Base-by-base conservation (phyloP, 30 jellyfish, hydroid and myxozoan genomes). In the Pseudorhiza aurosa region DNA sequence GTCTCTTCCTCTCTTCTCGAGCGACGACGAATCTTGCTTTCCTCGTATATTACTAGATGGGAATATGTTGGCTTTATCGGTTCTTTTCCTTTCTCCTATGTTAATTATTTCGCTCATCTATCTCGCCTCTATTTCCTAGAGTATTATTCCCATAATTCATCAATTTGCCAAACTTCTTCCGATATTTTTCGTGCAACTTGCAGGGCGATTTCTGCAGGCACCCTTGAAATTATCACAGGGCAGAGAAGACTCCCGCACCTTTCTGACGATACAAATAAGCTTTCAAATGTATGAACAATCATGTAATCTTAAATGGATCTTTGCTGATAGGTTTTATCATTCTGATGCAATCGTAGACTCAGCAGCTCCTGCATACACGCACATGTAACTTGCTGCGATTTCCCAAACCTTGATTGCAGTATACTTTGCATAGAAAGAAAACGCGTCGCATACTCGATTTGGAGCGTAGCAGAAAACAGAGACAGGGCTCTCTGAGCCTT, bases 341-440 rank as follows among this genome's bases (percentile, higher is more conserved):
- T 82, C 28, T 72, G 45, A 30, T 56, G 58, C 5, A 73, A 57
- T 39, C 56, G 86, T 74, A 88, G 37, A 39, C 73, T 68, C 32
- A 88, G 57, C 46, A 88, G 65, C 62, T 71, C 86, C 30, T 82
- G 85, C 97, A 81, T 88, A 43, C 82, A 96, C 15, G 96, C 71
- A 45, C 94, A 49, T 8, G 72, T 88, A 27, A 88, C 58, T 29
- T 65, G 75, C 51, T 81, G 93, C 36, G 92, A n/a, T n/a, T n/a
- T n/a, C n/a, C n/a, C n/a, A n/a, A n/a, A n/a, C n/a, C n/a, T n/a
- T n/a, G n/a, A n/a, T n/a, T n/a, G n/a, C n/a, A n/a, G n/a, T n/a
- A n/a, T n/a, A n/a, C n/a, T n/a, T n/a, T n/a, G n/a, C n/a, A n/a
- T n/a, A n/a, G n/a, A n/a, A n/a, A n/a, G n/a, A n/a, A n/a, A n/a